Conservation (phyloP, 64 coral and sea anemone species). For the Stichodactyla mertensii region DNA sequence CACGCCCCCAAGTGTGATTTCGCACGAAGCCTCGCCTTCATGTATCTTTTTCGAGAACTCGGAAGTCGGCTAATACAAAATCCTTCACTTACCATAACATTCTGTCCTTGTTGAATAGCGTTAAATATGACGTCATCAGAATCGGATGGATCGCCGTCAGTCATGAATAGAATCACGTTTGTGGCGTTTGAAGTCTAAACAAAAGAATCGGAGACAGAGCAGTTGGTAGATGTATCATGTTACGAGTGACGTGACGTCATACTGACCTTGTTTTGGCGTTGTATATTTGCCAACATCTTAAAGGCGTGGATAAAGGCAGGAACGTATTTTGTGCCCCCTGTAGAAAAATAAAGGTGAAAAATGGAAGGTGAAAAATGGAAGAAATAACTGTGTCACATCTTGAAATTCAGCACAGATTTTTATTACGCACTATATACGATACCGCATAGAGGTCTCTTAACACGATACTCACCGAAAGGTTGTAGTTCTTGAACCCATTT, state of each 20-base stretch:
- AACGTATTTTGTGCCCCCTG: background rate
- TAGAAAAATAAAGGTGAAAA: background rate
- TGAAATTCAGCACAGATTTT: background rate
- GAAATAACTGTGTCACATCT: background rate
- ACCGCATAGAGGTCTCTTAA: background rate
- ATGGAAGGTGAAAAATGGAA: no score
- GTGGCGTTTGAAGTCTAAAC: background rate
- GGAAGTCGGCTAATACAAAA: background rate
- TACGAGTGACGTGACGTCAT: background rate
- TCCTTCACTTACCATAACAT: background rate
- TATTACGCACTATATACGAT: background rate
- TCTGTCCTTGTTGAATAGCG: background rate
- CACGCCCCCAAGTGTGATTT: no score
- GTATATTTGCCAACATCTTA: background rate
- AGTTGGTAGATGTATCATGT: background rate
- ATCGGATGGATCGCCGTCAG: background rate
- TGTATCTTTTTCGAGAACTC: no score
- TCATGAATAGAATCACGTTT: constrained; percentile 12
- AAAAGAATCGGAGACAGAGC: background rate
- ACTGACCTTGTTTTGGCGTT: background rate
- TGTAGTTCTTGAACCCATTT: background rate
- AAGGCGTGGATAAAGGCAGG: background rate
- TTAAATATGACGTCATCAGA: background rate
- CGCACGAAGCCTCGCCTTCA: no score
- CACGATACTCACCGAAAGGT: background rate